These are phyloP conservation scores for Phenganax stokvisi DNA, from an alignment of 92 coral and sea anemone species.

Conservation along the genomic window DNA sequence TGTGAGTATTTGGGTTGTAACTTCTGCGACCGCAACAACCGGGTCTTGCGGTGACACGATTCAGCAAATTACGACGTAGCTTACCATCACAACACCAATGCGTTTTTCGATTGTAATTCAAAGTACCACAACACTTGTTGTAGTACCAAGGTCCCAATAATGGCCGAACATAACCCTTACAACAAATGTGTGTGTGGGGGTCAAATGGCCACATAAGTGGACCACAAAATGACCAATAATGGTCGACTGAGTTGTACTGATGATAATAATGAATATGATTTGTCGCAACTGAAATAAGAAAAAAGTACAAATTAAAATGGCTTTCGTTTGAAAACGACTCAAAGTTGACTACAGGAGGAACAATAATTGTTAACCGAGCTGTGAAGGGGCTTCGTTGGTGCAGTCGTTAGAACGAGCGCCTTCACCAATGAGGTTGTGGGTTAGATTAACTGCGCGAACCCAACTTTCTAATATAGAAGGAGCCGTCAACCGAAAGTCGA, in stretches of 20 bases:
- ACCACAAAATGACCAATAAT: constrained; percentile 31
- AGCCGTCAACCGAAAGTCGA: too few relatives aligned
- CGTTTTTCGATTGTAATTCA: constrained; percentile 19
- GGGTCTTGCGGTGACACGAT: constrained; percentile 13
- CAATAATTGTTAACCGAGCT: too few relatives aligned
- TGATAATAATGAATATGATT: constrained; percentile 6
- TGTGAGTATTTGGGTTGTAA: constrained; percentile 18
- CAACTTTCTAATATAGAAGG: too few relatives aligned
- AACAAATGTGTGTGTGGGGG: constrained; percentile 27
- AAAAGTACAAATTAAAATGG: neutral
- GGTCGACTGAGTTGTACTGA: constrained; percentile 23
- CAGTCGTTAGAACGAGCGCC: too few relatives aligned
- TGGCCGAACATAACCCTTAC: constrained; percentile 37
- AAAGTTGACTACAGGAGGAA: too few relatives aligned
- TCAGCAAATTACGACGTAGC: constrained; percentile 14
- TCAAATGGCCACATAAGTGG: constrained; percentile 20
- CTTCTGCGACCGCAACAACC: constrained; percentile 31
- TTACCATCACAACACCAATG: constrained; percentile 33
- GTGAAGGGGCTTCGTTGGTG: too few relatives aligned
- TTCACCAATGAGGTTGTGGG: too few relatives aligned
- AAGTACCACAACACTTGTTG: constrained; percentile 26
- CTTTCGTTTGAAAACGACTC: too few relatives aligned
- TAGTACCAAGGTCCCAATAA: constrained; percentile 26
- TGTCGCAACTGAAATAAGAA: neutral
- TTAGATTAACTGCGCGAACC: too few relatives aligned